Base-by-base conservation (phyloP, 1,140 invertebrate species). In the Leguminivora glycinivorella region DNA sequence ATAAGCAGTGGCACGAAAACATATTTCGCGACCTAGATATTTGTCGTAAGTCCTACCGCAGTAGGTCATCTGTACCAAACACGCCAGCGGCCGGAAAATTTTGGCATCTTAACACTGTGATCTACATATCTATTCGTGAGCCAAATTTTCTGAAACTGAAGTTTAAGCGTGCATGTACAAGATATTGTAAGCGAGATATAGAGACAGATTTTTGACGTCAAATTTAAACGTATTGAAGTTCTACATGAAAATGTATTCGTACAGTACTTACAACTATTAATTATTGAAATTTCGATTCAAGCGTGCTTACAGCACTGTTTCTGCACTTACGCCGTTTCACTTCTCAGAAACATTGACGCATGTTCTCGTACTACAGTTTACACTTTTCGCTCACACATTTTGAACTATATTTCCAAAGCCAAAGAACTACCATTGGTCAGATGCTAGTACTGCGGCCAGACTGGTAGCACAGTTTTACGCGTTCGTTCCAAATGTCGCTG, bases 21-120 rank as follows among this genome's bases (percentile, higher is more conserved):
- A 52, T 52, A 52, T 52, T 52, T 52, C 47, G 22, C 47, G 47
- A 52, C 47, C 47, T 52, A 22, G 22, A 52, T 52, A 52, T 22
- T 52, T 52, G 6, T 52, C 19, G 47, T 52, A 52, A 43, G 40
- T 22, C 5, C 47, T 0, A 22, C 17, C 47, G 17, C n/a, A 52
- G 47, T 52, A 52, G 47, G 47, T 52, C 47, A 22, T 19, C 6
- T 22, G 47, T 22, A 52, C 47, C 19, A 22, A 22, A 52, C 47
- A 22, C 19, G 22, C 19, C 47, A 52, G n/a, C 7, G 47, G 19
- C 6, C 47, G 47, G 47, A 22, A 52, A 22, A 52, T 52, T 22
- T 52, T 52, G 47, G 47, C 47, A 52, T 52, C 47, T 52, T 7
- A 52, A 10, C 47, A 38, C 34, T 38, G 34, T 12, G 34, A 38